Conservation (phyloP, 2,888 invertebrate species). For the Acrobasis suavella region DNA sequence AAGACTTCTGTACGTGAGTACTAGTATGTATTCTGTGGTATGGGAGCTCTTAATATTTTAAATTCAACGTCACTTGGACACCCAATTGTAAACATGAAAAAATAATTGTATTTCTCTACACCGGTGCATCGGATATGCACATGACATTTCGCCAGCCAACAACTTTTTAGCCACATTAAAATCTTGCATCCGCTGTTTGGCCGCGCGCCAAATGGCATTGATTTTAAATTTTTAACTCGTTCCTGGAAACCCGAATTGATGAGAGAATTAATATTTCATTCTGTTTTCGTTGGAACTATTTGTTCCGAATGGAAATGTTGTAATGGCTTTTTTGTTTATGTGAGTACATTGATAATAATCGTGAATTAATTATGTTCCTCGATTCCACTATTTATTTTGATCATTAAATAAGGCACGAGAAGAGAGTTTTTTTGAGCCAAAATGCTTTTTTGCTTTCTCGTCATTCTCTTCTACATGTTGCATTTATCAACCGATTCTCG, state of each 20-base stretch:
- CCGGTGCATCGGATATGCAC: constrained; percentile 3
- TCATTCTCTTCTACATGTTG: too few species aligned
- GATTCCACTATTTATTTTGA: too few species aligned
- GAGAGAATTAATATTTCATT: constrained; percentile 60
- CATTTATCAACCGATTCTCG: too few species aligned
- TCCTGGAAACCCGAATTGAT: constrained; percentile 54
- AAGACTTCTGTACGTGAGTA: too few species aligned
- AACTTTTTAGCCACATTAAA: constrained; percentile 28
- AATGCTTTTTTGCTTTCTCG: too few species aligned
- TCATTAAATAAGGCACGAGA: too few species aligned
- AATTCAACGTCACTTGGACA: not conserved
- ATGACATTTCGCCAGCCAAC: constrained; percentile 23
- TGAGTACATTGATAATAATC: not conserved
- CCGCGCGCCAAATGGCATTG: constrained; percentile 63
- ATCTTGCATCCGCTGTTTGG: constrained; percentile 41
- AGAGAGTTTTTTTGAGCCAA: too few species aligned
- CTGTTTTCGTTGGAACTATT: constrained; percentile 20
- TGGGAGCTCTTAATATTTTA: too few species aligned
- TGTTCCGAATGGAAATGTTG: constrained; percentile 8
- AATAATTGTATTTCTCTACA: not conserved
- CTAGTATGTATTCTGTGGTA: too few species aligned
- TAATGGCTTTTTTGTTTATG: not conserved
- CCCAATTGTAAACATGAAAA: not conserved
- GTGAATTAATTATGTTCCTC: not conserved
- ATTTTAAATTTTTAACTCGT: constrained; percentile 66